Base-by-base conservation (phyloP, 2,113 vertebrate genomes). In the Microcebus tavaratra region DNA sequence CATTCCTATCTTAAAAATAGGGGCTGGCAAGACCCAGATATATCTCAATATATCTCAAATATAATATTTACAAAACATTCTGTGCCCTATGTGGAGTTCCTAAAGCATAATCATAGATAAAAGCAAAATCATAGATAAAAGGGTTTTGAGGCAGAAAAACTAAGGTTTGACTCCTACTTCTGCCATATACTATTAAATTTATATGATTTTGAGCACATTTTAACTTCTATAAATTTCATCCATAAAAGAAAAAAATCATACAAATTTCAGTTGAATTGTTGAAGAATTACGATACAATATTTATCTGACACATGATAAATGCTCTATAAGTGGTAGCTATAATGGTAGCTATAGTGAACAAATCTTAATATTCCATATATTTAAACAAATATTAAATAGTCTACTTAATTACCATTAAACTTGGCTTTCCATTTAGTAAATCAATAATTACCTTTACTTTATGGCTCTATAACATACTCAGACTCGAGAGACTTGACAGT, bases 221-320 rank as follows among this genome's bases (percentile, higher is more conserved):
- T 79, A 93, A 85, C 23, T 75, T 93, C 50, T 88, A 65, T 96
- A 88, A 91, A 85, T 31, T 84, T 92, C 11, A 87, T 88, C 55
- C 70, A 29, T 75, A 78, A 94, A 87, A 90, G 25, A 42, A 3
- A 96, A 80, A 80, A 89, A 84, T 53, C 70, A 95, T 80, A 90
- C 63, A 39, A 84, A 92, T 42, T 88, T 93, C 39, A 85, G 48
- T 1, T 50, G 34, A 90, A 55, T 8, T 63, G 68, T 23, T 80
- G 12, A 94, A 92, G 65, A 67, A 65, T 4, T 78, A 45, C 90
- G 13, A 90, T 27, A 96, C 67, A 91, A 53, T 59, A 68, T 76
- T 61, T 84, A 73, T 85, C n/a, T 72, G n/a, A 80, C 14, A 81
- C 21, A 82, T 4, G 42, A 36, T 72, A 95, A 95, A 53, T 29